Percentiles rank a stretch among this genome's conserved stretches.
Conservation (phyloP, 2,888 invertebrate genomes). For the Lycophotia porphyrea region DNA sequence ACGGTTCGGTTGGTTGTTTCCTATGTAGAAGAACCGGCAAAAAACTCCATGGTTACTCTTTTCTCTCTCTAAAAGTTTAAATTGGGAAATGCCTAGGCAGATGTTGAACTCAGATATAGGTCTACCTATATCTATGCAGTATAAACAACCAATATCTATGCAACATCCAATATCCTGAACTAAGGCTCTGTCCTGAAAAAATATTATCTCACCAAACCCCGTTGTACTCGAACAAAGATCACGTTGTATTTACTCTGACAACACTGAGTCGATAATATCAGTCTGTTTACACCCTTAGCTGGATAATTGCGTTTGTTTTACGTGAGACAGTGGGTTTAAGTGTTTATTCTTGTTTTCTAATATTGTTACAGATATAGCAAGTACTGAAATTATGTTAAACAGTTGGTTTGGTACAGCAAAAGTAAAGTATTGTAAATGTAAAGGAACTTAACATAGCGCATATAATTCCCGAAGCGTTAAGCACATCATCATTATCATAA, state of each 20-base stretch:
- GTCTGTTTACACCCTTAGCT: slow-evolving; percentile 68
- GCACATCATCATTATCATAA: no score
- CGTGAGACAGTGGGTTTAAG: slow-evolving; percentile 60
- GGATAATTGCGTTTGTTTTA: slow-evolving; percentile 82
- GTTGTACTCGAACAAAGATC: slow-evolving; percentile 75
- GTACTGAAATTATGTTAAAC: not conserved
- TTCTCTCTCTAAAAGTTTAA: no score
- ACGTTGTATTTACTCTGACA: slow-evolving; percentile 72
- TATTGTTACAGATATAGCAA: not conserved
- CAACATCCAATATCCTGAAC: slow-evolving; percentile 30
- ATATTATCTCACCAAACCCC: slow-evolving; percentile 76
- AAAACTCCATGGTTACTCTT: no score
- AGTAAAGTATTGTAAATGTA: no score
- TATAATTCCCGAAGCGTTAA: no score
- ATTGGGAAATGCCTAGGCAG: not conserved
- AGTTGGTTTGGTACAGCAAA: not conserved
- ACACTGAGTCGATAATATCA: slow-evolving; percentile 72
- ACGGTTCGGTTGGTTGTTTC: no score
- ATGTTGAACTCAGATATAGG: not conserved
- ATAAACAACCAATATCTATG: not conserved
- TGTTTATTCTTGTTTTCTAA: slow-evolving; percentile 19
- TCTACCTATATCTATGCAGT: not conserved
- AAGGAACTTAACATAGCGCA: no score
- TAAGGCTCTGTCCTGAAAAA: slow-evolving; percentile 74
- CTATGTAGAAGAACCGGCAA: no score